Evolutionary conservation across 2,797 vertebrate genomes (phyloP), one percentile per base, ranked within the genome.

Genomic region (Cercopithecus mitis): DNA sequence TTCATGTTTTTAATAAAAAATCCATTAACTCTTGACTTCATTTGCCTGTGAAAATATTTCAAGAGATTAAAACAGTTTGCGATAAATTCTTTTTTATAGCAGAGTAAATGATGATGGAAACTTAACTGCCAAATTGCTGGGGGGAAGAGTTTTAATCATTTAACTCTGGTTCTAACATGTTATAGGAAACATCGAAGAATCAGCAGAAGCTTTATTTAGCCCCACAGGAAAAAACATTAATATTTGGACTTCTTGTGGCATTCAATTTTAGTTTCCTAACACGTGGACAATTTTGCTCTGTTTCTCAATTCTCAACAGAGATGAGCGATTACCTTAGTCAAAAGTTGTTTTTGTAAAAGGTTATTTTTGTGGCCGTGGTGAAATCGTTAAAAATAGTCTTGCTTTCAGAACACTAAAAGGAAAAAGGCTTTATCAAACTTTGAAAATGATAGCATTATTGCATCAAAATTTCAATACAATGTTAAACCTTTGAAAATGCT

Each of bases 111-210:
- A 64, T 75, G 47, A 82, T 72, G 12, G 94, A 96, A 97, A 89
- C 9, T 36, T 57, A 96, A 20, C 22, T 92, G 41, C 70, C 94
- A 95, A 22, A 20, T 76, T 41, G 24, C 4, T 10, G 41, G 27
- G 73, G 81, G 7, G 5, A 14, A 97, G 33, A 93, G 47, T 15
- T 92, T 92, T 81, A 88, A 85, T 33, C 17, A 2, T 14, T 94
- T 94, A 90, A 57, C 30, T 90, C 4, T 20, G 72, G 10, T n/a
- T 90, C 47, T 67, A 86, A 95, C 5, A 81, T 92, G 52, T 75
- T 95, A 41, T 92, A 97, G 88, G 73, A 98, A 98, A 90, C 64
- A 88, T 5, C 50, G 80, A 73, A 95, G 79, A 97, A 98, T 95
- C 88, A 96, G 92, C 14, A 97, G 61, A 47, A 96, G 27, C 45